Conservation (phyloP, 2,888 invertebrate genomes). For the Cheilosia scutellata region DNA sequence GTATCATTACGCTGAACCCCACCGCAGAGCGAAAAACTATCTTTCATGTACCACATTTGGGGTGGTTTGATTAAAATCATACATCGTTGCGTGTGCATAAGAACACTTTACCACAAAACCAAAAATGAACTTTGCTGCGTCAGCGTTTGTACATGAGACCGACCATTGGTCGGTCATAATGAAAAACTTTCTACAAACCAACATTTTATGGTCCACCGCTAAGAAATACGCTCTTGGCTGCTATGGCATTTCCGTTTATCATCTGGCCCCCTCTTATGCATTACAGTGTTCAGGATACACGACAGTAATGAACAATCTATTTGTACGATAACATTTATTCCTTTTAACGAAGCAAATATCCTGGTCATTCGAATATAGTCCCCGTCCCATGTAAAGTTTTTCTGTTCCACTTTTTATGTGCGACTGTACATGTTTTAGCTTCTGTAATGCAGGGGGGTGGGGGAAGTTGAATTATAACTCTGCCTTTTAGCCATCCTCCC, state of each 20-base stretch:
- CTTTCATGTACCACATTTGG: neutral
- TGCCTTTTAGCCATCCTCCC: neutral
- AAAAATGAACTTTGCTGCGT: neutral
- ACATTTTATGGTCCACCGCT: constrained; percentile 1
- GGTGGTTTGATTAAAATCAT: constrained; percentile 1
- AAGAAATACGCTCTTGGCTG: constrained; percentile 1
- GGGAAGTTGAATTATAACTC: constrained; percentile 12
- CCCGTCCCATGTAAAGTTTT: constrained; percentile 3
- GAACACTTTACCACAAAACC: constrained; percentile 2
- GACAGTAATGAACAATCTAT: constrained; percentile 27
- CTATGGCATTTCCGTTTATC: constrained; percentile 2
- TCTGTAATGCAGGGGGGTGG: constrained; percentile 10
- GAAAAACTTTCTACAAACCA: constrained; percentile 23
- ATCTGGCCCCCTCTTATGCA: neutral
- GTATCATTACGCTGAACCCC: neutral
- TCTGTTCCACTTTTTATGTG: neutral
- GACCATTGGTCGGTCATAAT: constrained; percentile 12
- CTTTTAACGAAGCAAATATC: constrained; percentile 25
- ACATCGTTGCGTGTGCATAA: neutral
- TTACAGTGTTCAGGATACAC: neutral
- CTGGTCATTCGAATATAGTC: constrained; percentile 22
- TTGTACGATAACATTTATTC: constrained; percentile 30
- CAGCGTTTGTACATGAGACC: constrained; percentile 1
- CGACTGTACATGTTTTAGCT: constrained; percentile 5
- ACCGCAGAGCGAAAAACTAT: neutral